These are phyloP conservation scores for Maccullochella peelii DNA, from an alignment of 2,113 vertebrate species.

Conservation along the genomic window DNA sequence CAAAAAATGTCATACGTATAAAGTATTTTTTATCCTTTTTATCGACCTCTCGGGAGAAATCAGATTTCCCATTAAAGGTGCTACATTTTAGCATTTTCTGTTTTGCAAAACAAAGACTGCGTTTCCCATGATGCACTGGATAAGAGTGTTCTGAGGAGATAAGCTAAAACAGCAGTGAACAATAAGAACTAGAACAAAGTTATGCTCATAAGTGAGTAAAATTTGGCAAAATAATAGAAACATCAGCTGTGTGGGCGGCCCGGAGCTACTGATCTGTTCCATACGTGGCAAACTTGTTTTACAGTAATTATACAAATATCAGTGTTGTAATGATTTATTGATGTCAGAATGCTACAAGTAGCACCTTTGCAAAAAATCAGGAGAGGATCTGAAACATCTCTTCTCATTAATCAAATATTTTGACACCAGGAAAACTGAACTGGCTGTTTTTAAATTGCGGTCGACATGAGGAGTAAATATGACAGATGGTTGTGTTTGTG, in stretches of 20 bases:
- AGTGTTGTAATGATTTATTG: slow-evolving; percentile 34
- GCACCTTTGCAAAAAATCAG: neutral
- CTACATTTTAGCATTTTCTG: neutral
- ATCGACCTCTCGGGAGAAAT: neutral
- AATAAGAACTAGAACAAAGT: neutral
- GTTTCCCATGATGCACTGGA: neutral
- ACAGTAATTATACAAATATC: slow-evolving; percentile 47
- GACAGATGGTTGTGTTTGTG: slow-evolving; percentile 49
- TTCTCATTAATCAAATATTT: slow-evolving; percentile 50
- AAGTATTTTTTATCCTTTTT: neutral
- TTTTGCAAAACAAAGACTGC: neutral
- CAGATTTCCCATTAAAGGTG: neutral
- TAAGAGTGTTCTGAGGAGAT: neutral
- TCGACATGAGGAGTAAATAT: slow-evolving; percentile 1
- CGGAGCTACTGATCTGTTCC: neutral
- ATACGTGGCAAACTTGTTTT: neutral
- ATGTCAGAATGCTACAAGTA: slow-evolving; percentile 4
- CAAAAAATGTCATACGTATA: neutral
- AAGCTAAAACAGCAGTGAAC: neutral
- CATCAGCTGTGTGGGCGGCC: neutral
- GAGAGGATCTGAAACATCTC: slow-evolving; percentile 11
- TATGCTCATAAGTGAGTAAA: neutral
- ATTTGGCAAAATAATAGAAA: neutral
- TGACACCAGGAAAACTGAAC: slow-evolving; percentile 23
- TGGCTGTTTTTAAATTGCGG: slow-evolving; percentile 9